Base-by-base conservation (phyloP, 2,888 invertebrate genomes). In the Chloromyia formosa region DNA sequence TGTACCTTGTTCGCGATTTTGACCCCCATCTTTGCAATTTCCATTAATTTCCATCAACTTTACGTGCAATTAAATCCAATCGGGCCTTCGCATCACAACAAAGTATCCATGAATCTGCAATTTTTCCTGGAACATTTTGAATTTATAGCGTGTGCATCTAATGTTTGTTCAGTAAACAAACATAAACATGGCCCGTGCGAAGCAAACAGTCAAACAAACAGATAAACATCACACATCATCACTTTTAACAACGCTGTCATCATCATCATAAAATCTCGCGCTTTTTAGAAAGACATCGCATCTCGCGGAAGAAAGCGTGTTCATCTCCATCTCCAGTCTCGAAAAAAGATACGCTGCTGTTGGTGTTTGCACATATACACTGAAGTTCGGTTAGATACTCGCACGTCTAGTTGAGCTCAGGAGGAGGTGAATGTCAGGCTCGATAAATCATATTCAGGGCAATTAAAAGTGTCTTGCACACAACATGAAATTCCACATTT, bases 401-500 rank as follows among this genome's bases (percentile, higher is more conserved):
- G 27, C 7, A 35, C 7, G 7, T 35, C 27, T n/a, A n/a, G n/a
- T n/a, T n/a, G n/a, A n/a, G n/a, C n/a, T 35, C 27, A 35, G 27
- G 27, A 35, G 27, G 27, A 35, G 27, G 27, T 35, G 27, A 35
- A 35, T 35, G 27, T 7, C 27, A 35, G 71, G 42, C 56, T 56
- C 71, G 71, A 71, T 71, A 71, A 71, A 71, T 71, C 71, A 71
- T 71, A 56, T 71, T 58, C 18, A 40, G 27, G 27, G 71, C 71
- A 56, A 71, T 58, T 71, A 71, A 71, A 71, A 71, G 20, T 71
- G 71, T 71, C 40, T 58, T 66, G 16, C 27, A 35, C 3, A 35
- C 2, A 35, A 35, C 27, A 35, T 35, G 27, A 35, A 35, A 35
- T 35, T 35, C 27, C 27, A 35, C 27, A 35, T 35, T 35, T 35